A percentile compares a stretch with the other conserved stretches of the same genome.
Conservation (phyloP, 2,888 invertebrate species). For the Stenodera caucasica region DNA sequence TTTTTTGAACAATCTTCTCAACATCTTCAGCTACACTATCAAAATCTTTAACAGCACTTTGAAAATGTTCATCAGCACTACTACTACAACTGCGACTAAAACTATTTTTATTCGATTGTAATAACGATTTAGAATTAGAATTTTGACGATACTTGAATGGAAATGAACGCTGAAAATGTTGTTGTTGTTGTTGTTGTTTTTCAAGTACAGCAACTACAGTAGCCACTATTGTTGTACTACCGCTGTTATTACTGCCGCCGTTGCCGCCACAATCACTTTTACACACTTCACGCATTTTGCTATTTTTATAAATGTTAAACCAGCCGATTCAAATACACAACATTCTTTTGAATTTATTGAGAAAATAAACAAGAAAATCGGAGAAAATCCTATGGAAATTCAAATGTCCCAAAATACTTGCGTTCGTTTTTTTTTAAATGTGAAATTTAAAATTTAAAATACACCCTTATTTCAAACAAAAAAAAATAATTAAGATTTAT, state of each 20-base stretch:
- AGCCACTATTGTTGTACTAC: conserved; percentile 59
- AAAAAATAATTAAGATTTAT: no score
- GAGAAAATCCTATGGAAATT: no score
- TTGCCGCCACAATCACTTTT: conserved; percentile 48
- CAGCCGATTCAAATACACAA: background rate
- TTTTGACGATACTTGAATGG: background rate
- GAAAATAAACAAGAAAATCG: no score
- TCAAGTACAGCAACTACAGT: conserved; percentile 60
- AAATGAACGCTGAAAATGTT: background rate
- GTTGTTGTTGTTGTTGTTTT: conserved; percentile 41
- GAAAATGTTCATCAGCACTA: conserved; percentile 44
- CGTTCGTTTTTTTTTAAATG: no score
- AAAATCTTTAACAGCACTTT: conserved; percentile 52
- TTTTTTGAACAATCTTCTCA: conserved; percentile 44
- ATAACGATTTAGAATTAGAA: conserved; percentile 16
- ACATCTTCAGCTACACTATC: conserved; percentile 52
- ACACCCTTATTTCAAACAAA: no score
- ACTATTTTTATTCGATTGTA: conserved; percentile 40
- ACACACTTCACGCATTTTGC: conserved; percentile 43
- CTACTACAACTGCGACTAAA: conserved; percentile 49
- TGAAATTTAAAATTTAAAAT: no score
- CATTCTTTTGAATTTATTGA: background rate
- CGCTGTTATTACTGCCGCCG: background rate
- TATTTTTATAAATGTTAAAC: conserved; percentile 19
- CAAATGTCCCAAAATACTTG: no score